Evolutionary conservation across 2,888 invertebrate species (phyloP).

Genomic region (Campaea margaritaria): DNA sequence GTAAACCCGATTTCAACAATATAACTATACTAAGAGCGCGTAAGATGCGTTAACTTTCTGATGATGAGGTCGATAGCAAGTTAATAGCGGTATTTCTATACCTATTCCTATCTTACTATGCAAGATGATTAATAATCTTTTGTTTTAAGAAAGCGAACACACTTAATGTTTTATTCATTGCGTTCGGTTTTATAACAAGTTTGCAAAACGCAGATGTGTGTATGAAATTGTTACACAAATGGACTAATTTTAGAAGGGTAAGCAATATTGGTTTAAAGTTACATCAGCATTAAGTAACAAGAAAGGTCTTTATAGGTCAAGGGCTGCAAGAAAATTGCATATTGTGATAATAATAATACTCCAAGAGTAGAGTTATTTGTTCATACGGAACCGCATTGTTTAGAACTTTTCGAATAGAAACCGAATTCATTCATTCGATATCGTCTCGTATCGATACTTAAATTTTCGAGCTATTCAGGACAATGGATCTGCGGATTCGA

Average conservation of each 20-base stretch:
- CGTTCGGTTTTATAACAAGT: slow-evolving; percentile 25
- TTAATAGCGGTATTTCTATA: not conserved
- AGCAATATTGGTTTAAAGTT: slow-evolving; percentile 16
- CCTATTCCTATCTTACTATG: slow-evolving; percentile 4
- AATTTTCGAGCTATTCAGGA: too few species aligned
- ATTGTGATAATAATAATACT: too few species aligned
- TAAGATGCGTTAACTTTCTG: not conserved
- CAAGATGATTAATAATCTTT: slow-evolving; percentile 23
- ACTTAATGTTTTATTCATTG: slow-evolving; percentile 28
- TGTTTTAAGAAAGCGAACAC: slow-evolving; percentile 21
- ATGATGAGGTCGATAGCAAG: not conserved
- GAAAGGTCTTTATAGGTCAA: not conserved
- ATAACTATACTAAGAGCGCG: not conserved
- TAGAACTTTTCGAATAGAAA: too few species aligned
- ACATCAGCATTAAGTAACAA: slow-evolving; percentile 1
- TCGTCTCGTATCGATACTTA: too few species aligned
- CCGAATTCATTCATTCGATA: too few species aligned
- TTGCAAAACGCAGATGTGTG: slow-evolving; percentile 34
- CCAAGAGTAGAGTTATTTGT: too few species aligned
- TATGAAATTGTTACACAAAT: slow-evolving; percentile 27
- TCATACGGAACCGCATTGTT: too few species aligned
- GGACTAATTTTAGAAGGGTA: slow-evolving; percentile 17
- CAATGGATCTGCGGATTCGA: too few species aligned
- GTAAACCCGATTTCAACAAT: too few species aligned
- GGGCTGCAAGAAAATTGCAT: too few species aligned